These are phyloP conservation scores for Cydia fagiglandana DNA, from an alignment of 1,140 invertebrate species.

Conservation along the genomic window DNA sequence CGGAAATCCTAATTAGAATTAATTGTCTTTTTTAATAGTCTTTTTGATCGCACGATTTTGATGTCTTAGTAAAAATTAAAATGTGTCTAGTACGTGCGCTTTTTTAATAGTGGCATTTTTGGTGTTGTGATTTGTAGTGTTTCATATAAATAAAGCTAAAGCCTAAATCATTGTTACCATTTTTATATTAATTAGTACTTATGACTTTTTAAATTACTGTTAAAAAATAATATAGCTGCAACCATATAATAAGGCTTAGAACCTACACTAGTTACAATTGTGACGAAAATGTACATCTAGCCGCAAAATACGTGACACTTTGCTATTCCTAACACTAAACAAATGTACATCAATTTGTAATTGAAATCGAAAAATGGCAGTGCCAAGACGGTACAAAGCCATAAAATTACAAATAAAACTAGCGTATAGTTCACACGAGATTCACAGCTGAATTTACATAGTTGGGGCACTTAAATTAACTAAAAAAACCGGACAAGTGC, in stretches of 20 bases:
- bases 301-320: neutral
- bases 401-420: neutral
- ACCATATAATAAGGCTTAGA: neutral
- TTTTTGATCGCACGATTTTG: neutral
- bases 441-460: neutral
- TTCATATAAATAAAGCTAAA: neutral
- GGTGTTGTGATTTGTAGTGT: neutral
- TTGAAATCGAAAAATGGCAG: neutral
- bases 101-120: no score
- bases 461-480: no score
- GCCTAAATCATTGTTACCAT: neutral
- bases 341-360: neutral
- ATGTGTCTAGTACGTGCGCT: neutral
- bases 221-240: neutral
- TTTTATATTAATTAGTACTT: neutral
- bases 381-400: neutral
- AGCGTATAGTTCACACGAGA: neutral
- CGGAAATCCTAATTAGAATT: neutral
- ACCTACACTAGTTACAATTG: neutral
- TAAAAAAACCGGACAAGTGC: no score
- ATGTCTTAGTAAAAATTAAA: neutral
- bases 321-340: neutral
- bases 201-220: neutral
- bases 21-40: conserved; percentile 1
- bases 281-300: neutral